Conservation (phyloP, 2,888 invertebrate genomes). For the Vanessa cardui region DNA sequence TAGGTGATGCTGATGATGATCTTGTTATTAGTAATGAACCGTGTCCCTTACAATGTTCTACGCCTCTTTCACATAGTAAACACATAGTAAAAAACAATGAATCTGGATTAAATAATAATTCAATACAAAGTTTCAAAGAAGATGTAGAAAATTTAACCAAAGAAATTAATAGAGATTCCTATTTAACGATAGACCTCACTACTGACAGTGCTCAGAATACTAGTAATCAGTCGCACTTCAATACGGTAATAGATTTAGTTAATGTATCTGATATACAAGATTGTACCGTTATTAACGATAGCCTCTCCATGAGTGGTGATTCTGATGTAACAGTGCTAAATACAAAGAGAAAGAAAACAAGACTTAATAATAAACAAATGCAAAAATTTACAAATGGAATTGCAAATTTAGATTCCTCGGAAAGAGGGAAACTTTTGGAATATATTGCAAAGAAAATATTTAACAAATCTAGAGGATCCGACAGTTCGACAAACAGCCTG, state of each 20-base stretch:
- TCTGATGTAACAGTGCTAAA: slow-evolving; percentile 65
- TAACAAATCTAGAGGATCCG: slow-evolving; percentile 56
- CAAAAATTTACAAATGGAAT: slow-evolving; percentile 60
- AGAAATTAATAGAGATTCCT: slow-evolving; percentile 61
- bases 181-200: slow-evolving; percentile 70
- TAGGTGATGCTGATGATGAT: slow-evolving; percentile 54
- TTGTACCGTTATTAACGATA: slow-evolving; percentile 51
- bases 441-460: slow-evolving; percentile 66
- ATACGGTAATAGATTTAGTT: slow-evolving; percentile 59
- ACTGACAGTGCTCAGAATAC: slow-evolving; percentile 40
- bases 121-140: slow-evolving; percentile 44
- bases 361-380: slow-evolving; percentile 46
- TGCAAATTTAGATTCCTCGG: slow-evolving; percentile 54
- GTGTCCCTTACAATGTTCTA: slow-evolving; percentile 56
- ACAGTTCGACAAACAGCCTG: slow-evolving; percentile 42
- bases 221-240: slow-evolving; percentile 30
- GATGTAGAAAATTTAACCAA: slow-evolving; percentile 54
- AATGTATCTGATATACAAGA: slow-evolving; percentile 51
- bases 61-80: slow-evolving; percentile 49
- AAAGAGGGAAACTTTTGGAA: slow-evolving; percentile 62
- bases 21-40: slow-evolving; percentile 36
- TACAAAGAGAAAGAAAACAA: slow-evolving; percentile 38
- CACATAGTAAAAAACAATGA: slow-evolving; percentile 18
- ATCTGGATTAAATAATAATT: slow-evolving; percentile 38
- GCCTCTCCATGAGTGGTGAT: slow-evolving; percentile 62